Conservation (phyloP, 1,140 invertebrate genomes). For the Coelopa frigida region DNA sequence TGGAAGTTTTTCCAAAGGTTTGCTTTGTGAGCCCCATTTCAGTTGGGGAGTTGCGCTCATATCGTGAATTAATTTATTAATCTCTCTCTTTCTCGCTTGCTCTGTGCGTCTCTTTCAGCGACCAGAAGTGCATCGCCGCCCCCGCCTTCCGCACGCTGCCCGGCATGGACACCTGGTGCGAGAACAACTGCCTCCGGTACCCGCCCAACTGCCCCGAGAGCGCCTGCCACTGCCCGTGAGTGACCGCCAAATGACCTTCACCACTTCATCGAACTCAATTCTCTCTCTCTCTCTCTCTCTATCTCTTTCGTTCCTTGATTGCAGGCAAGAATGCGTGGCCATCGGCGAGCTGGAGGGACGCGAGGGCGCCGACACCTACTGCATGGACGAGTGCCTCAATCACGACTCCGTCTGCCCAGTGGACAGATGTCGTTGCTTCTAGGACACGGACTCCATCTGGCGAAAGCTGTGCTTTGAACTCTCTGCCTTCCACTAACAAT, state of each 20-base stretch:
- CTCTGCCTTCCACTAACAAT: slow-evolving; percentile 11
- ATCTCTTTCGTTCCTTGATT: slow-evolving; percentile 30
- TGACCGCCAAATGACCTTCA: slow-evolving; percentile 30
- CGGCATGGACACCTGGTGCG: slow-evolving; percentile 74
- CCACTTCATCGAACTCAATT: neutral
- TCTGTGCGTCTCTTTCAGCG: slow-evolving; percentile 53
- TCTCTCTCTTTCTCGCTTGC: too few species aligned
- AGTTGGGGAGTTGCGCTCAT: too few species aligned
- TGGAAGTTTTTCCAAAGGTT: too few species aligned
- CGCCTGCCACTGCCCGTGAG: slow-evolving; percentile 76
- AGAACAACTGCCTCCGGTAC: slow-evolving; percentile 73
- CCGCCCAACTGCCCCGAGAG: slow-evolving; percentile 72
- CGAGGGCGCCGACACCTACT: slow-evolving; percentile 71
- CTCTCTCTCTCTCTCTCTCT: neutral
- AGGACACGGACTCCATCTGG: slow-evolving; percentile 8
- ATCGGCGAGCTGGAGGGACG: slow-evolving; percentile 64
- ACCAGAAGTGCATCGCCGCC: slow-evolving; percentile 66
- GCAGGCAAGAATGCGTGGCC: slow-evolving; percentile 67
- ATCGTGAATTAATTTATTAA: too few species aligned
- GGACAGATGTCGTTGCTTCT: slow-evolving; percentile 66
- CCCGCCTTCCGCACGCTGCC: slow-evolving; percentile 55
- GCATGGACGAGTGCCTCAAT: slow-evolving; percentile 72
- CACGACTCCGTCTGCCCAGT: slow-evolving; percentile 63
- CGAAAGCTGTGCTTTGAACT: slow-evolving; percentile 19
- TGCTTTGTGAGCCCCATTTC: too few species aligned